phyloP scores from a whole-genome alignment of 92 coral and sea anemone genomes.

The Muricea muricata region DNA sequence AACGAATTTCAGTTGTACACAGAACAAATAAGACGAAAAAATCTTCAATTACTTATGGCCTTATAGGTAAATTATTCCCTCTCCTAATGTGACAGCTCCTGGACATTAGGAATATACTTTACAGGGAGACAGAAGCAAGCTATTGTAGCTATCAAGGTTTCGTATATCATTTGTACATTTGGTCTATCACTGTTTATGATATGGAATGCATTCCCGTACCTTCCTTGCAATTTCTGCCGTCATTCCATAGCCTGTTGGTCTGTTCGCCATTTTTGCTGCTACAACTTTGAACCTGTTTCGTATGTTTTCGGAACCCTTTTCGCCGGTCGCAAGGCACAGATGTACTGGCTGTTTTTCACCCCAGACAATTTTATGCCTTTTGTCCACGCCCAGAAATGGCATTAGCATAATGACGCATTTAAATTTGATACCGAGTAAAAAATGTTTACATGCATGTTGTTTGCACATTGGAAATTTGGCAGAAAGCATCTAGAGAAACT shows the following conservation, averaged over 20 bases:
- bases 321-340: not conserved
- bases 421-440: not conserved
- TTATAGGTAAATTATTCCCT: not conserved
- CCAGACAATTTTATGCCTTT: not conserved
- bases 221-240: conserved; percentile 80
- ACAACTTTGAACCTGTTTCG: not conserved
- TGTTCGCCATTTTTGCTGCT: conserved; percentile 66
- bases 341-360: not conserved
- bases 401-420: not conserved
- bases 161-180: conserved; percentile 8
- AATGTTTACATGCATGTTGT: not conserved
- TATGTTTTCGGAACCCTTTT: not conserved
- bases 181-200: not conserved
- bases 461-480: not conserved
- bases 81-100: not conserved
- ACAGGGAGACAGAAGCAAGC: not conserved
- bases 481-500: not conserved
- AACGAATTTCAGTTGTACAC: not conserved
- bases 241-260: conserved; percentile 92
- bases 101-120: not conserved
- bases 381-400: conserved; percentile 9
- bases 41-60: not conserved
- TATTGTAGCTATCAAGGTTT: conserved; percentile 1
- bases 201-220: not conserved
- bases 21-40: not conserved